A percentile compares a stretch with the other conserved stretches of the same genome.
Conservation (phyloP, 2,113 vertebrate genomes). For the Elephas maximus region DNA sequence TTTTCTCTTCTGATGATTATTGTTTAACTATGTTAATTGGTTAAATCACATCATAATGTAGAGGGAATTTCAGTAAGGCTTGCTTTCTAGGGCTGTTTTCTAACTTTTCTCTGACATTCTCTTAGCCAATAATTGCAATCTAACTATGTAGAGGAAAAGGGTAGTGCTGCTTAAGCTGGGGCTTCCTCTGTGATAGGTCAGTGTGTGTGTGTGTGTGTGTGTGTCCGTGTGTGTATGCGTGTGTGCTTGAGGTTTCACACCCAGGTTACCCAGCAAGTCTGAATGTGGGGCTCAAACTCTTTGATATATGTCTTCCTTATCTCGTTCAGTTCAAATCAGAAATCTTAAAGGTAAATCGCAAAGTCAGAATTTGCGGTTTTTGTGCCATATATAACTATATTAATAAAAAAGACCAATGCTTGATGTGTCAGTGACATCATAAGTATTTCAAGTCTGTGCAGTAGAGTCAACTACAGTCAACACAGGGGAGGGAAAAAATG, state of each 20-base stretch:
- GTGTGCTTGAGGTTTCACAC: not conserved
- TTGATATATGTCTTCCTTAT: not conserved
- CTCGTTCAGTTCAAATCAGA: not conserved
- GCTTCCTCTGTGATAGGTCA: not conserved
- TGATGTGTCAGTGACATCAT: not conserved
- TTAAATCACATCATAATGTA: slow-evolving; percentile 21
- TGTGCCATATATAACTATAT: not conserved
- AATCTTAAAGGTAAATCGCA: not conserved
- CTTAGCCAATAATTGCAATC: slow-evolving; percentile 2
- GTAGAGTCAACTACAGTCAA: not conserved
- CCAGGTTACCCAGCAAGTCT: not conserved
- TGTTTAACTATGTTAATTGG: not conserved
- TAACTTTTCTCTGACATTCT: not conserved
- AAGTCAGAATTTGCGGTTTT: not conserved
- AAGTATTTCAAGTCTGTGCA: slow-evolving; percentile 5
- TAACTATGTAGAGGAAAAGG: not conserved
- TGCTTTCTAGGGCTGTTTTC: not conserved
- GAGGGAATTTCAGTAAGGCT: slow-evolving; percentile 11
- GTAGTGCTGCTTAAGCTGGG: not conserved
- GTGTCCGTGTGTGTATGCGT: not conserved
- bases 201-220: not conserved
- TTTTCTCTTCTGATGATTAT: slow-evolving; percentile 45
- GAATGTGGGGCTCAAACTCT: not conserved
- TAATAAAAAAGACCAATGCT: slow-evolving; percentile 1
- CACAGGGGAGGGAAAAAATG: not conserved